Conservation (phyloP, 64 coral and sea anemone genomes). For the Dendrophyllia cribrosa region DNA sequence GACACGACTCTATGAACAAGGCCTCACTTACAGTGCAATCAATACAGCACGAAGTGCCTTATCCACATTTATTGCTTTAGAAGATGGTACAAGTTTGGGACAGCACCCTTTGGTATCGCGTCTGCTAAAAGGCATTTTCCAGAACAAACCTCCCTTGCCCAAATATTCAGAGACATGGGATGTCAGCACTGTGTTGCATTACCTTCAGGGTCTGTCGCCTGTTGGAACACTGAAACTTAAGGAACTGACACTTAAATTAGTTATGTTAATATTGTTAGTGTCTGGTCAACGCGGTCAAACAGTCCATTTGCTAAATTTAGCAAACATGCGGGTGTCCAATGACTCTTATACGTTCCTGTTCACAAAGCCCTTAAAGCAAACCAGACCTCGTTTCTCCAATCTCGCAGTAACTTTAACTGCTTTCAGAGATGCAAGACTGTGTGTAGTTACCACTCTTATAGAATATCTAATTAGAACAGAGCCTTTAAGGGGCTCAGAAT, state of each 20-base stretch:
- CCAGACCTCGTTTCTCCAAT: conserved; percentile 13
- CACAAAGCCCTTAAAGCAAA: conserved; percentile 22
- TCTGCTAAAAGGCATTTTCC: conserved; percentile 49
- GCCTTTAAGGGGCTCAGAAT: conserved; percentile 15
- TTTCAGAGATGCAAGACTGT: conserved; percentile 12
- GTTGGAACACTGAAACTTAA: conserved; percentile 53
- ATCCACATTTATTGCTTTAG: conserved; percentile 12
- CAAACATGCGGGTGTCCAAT: background rate
- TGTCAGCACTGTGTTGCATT: conserved; percentile 30
- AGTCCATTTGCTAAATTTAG: conserved; percentile 58
- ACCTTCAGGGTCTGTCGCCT: conserved; percentile 13
- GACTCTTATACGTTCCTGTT: conserved; percentile 36
- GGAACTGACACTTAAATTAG: conserved; percentile 54
- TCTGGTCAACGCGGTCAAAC: too few species aligned
- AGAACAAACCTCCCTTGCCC: conserved; percentile 23
- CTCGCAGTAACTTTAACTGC: conserved; percentile 16
- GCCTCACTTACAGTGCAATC: conserved; percentile 20
- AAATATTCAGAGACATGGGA: conserved; percentile 55
- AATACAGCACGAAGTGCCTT: conserved; percentile 54
- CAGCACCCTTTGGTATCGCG: conserved; percentile 44
- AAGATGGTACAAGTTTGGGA: conserved; percentile 46
- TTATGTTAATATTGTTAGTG: conserved; percentile 38
- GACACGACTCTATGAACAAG: conserved; percentile 7
- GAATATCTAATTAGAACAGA: conserved; percentile 41
- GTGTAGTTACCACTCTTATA: conserved; percentile 42